Percentiles rank a stretch among this genome's conserved stretches.
Evolutionary conservation across 2,888 invertebrate species (phyloP).

Genomic region (Plebejus melissa): DNA sequence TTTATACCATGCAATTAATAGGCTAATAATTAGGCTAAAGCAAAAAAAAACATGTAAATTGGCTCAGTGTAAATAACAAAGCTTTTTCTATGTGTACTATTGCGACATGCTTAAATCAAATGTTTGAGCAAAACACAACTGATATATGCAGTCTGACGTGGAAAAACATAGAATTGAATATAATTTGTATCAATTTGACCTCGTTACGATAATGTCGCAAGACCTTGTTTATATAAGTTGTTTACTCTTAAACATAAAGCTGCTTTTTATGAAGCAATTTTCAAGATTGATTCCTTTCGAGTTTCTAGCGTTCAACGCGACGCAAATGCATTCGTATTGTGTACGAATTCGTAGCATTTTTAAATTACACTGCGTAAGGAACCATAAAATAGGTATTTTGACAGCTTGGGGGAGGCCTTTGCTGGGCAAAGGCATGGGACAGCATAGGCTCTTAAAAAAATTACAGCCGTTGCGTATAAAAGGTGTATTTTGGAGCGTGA

Average conservation of each 20-base stretch:
- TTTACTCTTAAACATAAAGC: conserved; percentile 17
- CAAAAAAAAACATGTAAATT: not conserved
- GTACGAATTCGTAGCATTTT: not conserved
- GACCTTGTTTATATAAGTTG: conserved; percentile 22
- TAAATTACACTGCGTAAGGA: not conserved
- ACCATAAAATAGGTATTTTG: not conserved
- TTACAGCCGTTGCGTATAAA: not conserved
- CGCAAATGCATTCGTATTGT: not conserved
- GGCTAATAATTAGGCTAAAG: not conserved
- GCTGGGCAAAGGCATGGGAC: too few relatives aligned
- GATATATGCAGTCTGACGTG: conserved; percentile 11
- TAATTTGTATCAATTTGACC: conserved; percentile 11
- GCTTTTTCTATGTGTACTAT: conserved; percentile 10
- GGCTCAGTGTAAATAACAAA: not conserved
- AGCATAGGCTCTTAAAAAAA: too few relatives aligned
- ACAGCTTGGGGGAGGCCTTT: not conserved
- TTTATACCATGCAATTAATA: not conserved
- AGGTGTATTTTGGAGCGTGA: not conserved
- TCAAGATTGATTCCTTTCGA: conserved; percentile 9
- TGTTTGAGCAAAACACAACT: conserved; percentile 2
- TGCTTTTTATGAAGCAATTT: conserved; percentile 6
- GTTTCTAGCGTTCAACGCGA: not conserved
- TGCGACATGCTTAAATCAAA: not conserved
- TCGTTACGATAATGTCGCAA: conserved; percentile 23
- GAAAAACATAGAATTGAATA: conserved; percentile 11